A percentile compares a stretch with the other conserved stretches of the same genome.
Evolutionary conservation across 2,113 vertebrate species (phyloP).

Genomic region (Australoheros scitulus): DNA sequence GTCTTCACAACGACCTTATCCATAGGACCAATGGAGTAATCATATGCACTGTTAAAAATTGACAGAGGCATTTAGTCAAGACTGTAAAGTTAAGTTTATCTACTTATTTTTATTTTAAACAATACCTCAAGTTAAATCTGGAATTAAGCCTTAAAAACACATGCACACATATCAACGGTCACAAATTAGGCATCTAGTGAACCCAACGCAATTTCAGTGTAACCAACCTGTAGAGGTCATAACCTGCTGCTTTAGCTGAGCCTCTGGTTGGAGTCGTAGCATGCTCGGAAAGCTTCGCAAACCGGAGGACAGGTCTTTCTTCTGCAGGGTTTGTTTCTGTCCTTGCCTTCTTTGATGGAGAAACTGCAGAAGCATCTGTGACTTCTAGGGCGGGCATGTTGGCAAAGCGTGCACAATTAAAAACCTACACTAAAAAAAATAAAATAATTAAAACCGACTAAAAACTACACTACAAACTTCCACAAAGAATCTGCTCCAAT

Average conservation of each 20-base stretch:
- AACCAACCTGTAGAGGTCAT: slow-evolving; percentile 93
- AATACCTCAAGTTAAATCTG: background rate
- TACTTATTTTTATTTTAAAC: background rate
- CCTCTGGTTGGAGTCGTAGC: slow-evolving; percentile 87
- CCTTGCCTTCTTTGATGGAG: slow-evolving; percentile 80
- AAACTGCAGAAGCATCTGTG: slow-evolving; percentile 29
- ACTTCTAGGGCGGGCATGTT: slow-evolving; percentile 84
- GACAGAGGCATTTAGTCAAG: background rate
- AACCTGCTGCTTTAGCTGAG: slow-evolving; percentile 89
- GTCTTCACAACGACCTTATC: slow-evolving; percentile 93
- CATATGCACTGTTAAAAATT: slow-evolving; percentile 85
- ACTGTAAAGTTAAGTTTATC: background rate
- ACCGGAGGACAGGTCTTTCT: slow-evolving; percentile 69
- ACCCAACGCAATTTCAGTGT: background rate
- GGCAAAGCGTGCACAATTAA: slow-evolving; percentile 25
- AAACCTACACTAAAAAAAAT: background rate
- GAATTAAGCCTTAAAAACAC: background rate
- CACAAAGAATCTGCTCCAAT: background rate
- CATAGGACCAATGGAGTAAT: slow-evolving; percentile 86
- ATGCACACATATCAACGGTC: background rate
- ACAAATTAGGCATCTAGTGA: background rate
- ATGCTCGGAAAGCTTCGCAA: slow-evolving; percentile 87
- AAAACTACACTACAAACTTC: background rate
- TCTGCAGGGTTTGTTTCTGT: slow-evolving; percentile 26
- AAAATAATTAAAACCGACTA: background rate